Base-by-base conservation (phyloP, 2,797 vertebrate genomes). In the Staurois parvus region DNA sequence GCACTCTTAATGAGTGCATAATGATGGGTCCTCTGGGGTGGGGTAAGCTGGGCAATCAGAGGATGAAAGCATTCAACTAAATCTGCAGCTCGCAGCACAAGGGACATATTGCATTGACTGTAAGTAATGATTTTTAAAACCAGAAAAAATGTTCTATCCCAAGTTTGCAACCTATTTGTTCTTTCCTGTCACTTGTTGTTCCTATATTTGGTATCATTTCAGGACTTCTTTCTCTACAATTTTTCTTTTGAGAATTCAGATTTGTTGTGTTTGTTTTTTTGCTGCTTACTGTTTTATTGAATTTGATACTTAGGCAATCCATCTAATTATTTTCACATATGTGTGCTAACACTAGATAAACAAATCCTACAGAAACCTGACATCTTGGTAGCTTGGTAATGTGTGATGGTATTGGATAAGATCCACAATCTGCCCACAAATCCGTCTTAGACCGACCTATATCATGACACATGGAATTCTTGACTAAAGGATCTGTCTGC, bases 361-460 rank as follows among this genome's bases (percentile, higher is more conserved):
- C 70, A 70, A 34, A 70, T 70, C 68, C 34, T 9, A 70, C 30
- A 42, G 37, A n/a, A 42, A 40, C 34, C 37, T 72, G 70, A 42
- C 70, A n/a, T 42, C 26, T 72, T 72, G 70, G 34, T 72, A 72
- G 70, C 37, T 72, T 40, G 37, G 37, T 42, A 40, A n/a, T 72
- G 34, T 8, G 1, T 68, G 28, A 29, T 79, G 37, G 28, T 68
- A 45, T 68, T 79, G 64, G 64, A 79, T 37, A 48, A 69, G 15
- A 69, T 37, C 77, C 77, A 79, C n/a, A 2, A 24, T 79, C 77
- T 68, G 62, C 64, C 77, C 77, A 32, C 77, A 79, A 42, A 68
- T 68, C 37, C 15, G 29, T 68, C 37, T 79, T 52, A 67, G 5
- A 64, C 40, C 9, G 26, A 45, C 40, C 62, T 79, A 62, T 42